Conservation (phyloP, 1,140 invertebrate species). For the Lysiphlebus fabarum region DNA sequence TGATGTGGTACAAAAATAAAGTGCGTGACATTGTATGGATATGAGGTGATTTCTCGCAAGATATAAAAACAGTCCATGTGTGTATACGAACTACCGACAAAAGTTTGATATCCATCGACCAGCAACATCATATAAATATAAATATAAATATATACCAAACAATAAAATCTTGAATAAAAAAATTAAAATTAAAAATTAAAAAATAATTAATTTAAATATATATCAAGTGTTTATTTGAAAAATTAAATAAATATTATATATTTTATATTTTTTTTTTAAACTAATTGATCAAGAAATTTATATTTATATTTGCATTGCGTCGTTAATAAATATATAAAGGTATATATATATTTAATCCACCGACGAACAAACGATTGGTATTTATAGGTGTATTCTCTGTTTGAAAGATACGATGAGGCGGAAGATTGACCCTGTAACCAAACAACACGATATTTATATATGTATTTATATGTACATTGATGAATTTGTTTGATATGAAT, state of each 20-base stretch:
- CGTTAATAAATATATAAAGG: too few relatives aligned
- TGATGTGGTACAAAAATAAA: constrained; percentile 16
- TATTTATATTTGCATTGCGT: too few relatives aligned
- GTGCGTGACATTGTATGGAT: constrained; percentile 55
- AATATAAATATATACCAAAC: too few relatives aligned
- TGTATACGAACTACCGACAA: background rate
- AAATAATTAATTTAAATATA: too few relatives aligned
- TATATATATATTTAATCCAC: background rate
- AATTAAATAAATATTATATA: too few relatives aligned
- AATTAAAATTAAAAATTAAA: too few relatives aligned
- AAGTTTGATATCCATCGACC: too few relatives aligned
- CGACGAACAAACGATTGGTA: background rate
- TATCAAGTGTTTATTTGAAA: too few relatives aligned
- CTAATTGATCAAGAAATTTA: too few relatives aligned
- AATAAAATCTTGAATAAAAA: too few relatives aligned
- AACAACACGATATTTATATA: background rate
- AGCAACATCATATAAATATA: too few relatives aligned
- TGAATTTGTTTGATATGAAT: constrained; percentile 40
- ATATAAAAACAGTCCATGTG: constrained; percentile 25
- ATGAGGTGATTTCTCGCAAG: constrained; percentile 48
- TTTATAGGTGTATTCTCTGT: background rate
- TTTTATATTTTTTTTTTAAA: too few relatives aligned
- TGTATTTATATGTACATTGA: constrained; percentile 12
- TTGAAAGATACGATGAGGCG: constrained; percentile 9
- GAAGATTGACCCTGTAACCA: constrained; percentile 6